Evolutionary conservation across 2,797 vertebrate species (phyloP).

Genomic region (Lagocephalus sceleratus): DNA sequence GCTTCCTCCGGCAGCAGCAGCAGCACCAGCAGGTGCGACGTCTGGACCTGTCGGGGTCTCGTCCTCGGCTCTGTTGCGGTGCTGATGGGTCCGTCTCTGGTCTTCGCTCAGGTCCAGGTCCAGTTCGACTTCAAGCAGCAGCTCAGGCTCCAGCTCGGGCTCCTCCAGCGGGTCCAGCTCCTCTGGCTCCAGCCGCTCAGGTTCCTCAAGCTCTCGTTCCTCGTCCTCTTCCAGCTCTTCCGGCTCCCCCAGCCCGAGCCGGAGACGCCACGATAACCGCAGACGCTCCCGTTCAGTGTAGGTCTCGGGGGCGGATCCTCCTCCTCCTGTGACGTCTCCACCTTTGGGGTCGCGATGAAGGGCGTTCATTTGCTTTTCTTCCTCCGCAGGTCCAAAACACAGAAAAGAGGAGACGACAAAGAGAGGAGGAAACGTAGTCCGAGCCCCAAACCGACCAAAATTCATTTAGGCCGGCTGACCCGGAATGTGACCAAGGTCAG

Average conservation of each 20-base stretch:
- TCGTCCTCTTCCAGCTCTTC: slow-evolving; percentile 95
- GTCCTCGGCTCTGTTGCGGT: background rate
- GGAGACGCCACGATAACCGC: slow-evolving; percentile 91
- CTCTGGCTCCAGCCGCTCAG: slow-evolving; percentile 90
- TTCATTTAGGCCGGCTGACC: slow-evolving; percentile 92
- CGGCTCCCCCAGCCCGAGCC: slow-evolving; percentile 88
- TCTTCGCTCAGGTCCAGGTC: slow-evolving; percentile 68
- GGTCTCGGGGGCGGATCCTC: slow-evolving; percentile 27
- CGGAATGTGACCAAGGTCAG: slow-evolving; percentile 95
- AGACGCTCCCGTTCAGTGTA: slow-evolving; percentile 92
- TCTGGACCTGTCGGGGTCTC: no score
- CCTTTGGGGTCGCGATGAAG: background rate
- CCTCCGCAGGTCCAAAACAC: slow-evolving; percentile 86
- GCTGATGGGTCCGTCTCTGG: background rate
- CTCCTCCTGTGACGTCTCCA: background rate
- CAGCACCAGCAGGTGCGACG: slow-evolving; percentile 88
- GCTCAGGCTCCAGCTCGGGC: slow-evolving; percentile 93
- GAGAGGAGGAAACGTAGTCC: slow-evolving; percentile 92
- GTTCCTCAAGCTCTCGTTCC: slow-evolving; percentile 91
- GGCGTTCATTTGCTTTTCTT: background rate
- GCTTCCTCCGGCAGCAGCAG: slow-evolving; percentile 94
- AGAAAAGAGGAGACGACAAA: slow-evolving; percentile 91
- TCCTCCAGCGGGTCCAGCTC: slow-evolving; percentile 97
- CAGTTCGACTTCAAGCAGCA: slow-evolving; percentile 94
- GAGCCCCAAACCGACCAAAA: slow-evolving; percentile 91